Evolutionary conservation across 2,797 vertebrate species (phyloP), one percentile per base, ranked within the genome.

Genomic region (Apogon hyalosoma): DNA sequence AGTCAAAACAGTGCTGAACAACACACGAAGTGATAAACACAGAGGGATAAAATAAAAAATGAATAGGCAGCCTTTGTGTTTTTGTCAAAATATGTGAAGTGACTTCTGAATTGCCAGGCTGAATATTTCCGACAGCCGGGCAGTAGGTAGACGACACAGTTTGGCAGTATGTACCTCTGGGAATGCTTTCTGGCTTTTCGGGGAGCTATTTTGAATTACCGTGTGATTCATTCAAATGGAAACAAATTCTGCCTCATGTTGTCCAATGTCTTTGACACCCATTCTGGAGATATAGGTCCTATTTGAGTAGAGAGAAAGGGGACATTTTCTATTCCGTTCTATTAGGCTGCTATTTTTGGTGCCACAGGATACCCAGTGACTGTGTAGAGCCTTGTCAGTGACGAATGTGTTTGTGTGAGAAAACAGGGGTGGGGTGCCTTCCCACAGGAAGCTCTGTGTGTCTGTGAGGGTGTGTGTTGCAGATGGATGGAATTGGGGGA

Each of bases 321-420:
- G 77, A 80, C 74, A 33, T 60, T 77, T 84, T 82, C 74, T 38
- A 54, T 77, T 79, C 66, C 11, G 2, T 80, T 81, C 75, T 85
- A 84, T 88, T 80, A 85, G 61, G 69, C 68, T 78, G 77, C 82
- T 91, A 89, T 90, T 90, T 89, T 81, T 78, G 87, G 82, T 89
- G 79, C 83, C 70, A 82, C 81, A 88, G 90, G 82, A 91, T 81
- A 84, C 82, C 82, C 85, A 39, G 84, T 68, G 83, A 85, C 84
- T 85, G 83, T 80, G 88, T 86, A 69, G 53, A 83, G 77, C 70
- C 73, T 70, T 89, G 88, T 87, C 87, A 90, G 82, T 91, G 88
- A 90, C 87, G 51, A 86, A 87, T 91, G 86, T 90, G 88, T 90
- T 89, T 86, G 82, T 87, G 86, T 83, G 84, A 84, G 80, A 79